Evolutionary conservation across 2,888 invertebrate species (phyloP).

Genomic region (Coleophora flavipennella): DNA sequence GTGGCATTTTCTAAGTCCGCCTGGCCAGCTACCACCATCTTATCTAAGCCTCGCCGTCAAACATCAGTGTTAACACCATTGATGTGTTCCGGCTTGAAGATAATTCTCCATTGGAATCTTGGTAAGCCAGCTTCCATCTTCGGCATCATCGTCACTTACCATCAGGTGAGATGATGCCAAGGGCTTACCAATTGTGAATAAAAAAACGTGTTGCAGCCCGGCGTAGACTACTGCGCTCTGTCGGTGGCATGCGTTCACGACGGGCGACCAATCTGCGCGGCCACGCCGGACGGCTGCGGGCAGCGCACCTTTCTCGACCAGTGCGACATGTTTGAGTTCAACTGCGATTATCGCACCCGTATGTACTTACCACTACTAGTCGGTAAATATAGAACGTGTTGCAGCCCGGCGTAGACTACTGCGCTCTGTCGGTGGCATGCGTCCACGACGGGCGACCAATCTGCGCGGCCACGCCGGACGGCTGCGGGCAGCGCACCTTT

Average conservation of each 20-base stretch:
- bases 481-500: conserved; percentile 40
- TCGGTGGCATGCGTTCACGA: conserved; percentile 50
- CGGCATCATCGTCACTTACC: no score
- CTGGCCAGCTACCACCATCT: no score
- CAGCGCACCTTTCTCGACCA: conserved; percentile 45
- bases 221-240: conserved; percentile 39
- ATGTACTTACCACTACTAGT: conserved; percentile 18
- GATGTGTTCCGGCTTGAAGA: no score
- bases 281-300: conserved; percentile 34
- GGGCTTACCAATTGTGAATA: no score
- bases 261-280: conserved; percentile 38
- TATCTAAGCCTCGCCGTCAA: no score
- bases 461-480: conserved; percentile 38
- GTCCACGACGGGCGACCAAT: conserved; percentile 44
- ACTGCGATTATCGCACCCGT: conserved; percentile 51
- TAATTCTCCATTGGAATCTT: no score
- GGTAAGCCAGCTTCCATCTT: no score
- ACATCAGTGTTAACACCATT: no score
- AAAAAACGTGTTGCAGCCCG: no score
- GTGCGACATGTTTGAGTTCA: conserved; percentile 60
- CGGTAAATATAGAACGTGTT: no score
- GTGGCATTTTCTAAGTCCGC: no score
- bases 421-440: conserved; percentile 42
- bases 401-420: conserved; percentile 28
- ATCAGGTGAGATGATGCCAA: no score